Percentiles rank a stretch among this genome's conserved stretches.
Evolutionary conservation across 1,140 invertebrate species (phyloP).

Genomic region (Euura lappo): DNA sequence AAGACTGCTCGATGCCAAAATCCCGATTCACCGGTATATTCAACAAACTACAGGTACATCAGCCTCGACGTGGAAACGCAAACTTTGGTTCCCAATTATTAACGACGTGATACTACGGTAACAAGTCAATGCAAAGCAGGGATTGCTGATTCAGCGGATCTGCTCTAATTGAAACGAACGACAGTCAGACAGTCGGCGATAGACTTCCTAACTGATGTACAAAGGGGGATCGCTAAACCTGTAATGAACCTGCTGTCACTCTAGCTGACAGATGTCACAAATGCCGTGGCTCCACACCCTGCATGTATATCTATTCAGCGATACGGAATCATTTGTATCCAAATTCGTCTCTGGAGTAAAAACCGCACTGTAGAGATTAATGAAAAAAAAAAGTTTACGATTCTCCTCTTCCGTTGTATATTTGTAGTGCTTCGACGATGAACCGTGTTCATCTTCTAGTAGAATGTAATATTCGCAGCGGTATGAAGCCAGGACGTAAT

Average conservation of each 20-base stretch:
- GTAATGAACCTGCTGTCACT: neutral
- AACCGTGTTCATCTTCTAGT: no score
- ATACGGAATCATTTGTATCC: no score
- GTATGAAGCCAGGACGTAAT: neutral
- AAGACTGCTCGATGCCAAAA: no score
- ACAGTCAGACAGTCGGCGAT: neutral
- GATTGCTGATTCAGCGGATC: conserved; percentile 1
- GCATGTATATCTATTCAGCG: no score
- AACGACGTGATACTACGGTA: neutral
- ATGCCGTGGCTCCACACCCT: neutral
- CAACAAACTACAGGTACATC: no score
- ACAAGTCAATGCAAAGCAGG: conserved; percentile 3
- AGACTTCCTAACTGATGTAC: neutral
- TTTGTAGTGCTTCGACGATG: no score
- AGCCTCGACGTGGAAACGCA: neutral
- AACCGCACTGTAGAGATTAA: no score
- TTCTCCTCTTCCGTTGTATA: no score
- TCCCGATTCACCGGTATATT: no score
- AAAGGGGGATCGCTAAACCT: conserved; percentile 5
- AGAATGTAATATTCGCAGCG: no score
- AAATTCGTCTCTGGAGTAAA: no score
- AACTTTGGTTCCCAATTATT: neutral
- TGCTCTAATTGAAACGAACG: conserved; percentile 2
- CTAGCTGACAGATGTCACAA: neutral
- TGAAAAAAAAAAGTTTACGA: no score